Base-by-base conservation (phyloP, 2,888 invertebrate species). In the Drosophila conformis region DNA sequence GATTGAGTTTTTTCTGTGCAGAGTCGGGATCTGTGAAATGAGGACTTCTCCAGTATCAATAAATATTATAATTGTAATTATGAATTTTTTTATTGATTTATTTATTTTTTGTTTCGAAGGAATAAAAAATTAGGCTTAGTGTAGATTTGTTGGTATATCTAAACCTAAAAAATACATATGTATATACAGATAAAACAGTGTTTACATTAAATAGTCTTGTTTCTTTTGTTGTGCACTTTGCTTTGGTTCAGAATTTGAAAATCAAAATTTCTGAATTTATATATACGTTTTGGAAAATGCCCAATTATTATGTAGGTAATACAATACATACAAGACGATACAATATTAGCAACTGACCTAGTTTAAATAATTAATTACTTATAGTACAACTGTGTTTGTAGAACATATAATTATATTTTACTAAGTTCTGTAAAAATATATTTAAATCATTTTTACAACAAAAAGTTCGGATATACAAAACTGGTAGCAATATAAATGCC, bases 101-200 rank as follows among this genome's bases (percentile, higher is more conserved):
- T 75, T 70, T 70, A 69, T 64, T 69, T 73, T 36, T 61, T 42
- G 54, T 57, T 68, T 76, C 18, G 73, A 77, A 78, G 74, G 73
- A 77, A 76, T 76, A 67, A 67, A 78, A 69, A 76, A 69, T 68
- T 69, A 80, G 59, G 63, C 60, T 69, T 80, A 80, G 57, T 76
- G 71, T 78, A 72, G 65, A 78, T 78, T 76, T 80, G 58, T 80
- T 76, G 68, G 69, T 80, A 77, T 73, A 81, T 77, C 73, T 80
- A 77, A 78, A 74, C 66, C 72, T 79, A 79, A 73, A 72, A 80
- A 74, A 76, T 78, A 79, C 68, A 72, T 76, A 76, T 71, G 66
- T 80, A 81, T 80, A 74, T 80, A 81, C 73, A 76, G 81, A 81
- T 77, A 80, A 80, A 74, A 76, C 68, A 80, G 78, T 80, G 77